These are phyloP conservation scores for Euzophera pinguis DNA, from an alignment of 2,888 invertebrate genomes.

Conservation along the genomic window DNA sequence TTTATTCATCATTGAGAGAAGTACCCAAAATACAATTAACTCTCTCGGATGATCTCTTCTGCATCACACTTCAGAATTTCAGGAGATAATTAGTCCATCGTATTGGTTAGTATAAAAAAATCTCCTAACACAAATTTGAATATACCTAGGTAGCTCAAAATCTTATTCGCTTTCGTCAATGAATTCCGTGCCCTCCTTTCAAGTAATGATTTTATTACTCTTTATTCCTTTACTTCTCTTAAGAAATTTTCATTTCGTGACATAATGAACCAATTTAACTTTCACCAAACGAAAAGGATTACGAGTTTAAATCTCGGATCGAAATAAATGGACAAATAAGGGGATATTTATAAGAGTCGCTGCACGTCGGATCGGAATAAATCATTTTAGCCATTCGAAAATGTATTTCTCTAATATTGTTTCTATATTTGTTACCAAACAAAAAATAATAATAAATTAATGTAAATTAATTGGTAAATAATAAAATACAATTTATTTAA, in stretches of 20 bases:
- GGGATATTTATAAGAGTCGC: constrained; percentile 22
- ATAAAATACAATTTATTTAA: no score
- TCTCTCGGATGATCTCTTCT: no score
- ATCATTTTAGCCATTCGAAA: background rate
- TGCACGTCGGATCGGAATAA: background rate
- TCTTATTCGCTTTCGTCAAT: no score
- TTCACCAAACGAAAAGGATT: constrained; percentile 41
- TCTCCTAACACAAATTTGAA: no score
- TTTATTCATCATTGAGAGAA: no score
- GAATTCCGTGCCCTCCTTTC: background rate
- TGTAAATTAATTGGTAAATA: no score
- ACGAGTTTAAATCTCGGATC: constrained; percentile 38
- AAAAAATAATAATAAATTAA: background rate
- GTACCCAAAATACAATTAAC: no score
- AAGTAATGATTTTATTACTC: constrained; percentile 1
- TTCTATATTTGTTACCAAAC: background rate
- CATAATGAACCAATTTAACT: constrained; percentile 50
- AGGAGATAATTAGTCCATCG: no score
- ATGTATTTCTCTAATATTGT: background rate
- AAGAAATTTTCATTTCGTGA: constrained; percentile 30
- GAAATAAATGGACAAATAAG: constrained; percentile 44
- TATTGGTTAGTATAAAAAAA: no score
- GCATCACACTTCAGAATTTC: no score
- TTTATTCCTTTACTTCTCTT: constrained; percentile 7
- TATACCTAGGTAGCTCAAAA: no score